Base-by-base conservation (phyloP, 2,888 invertebrate species). In the Apotomis turbidana region DNA sequence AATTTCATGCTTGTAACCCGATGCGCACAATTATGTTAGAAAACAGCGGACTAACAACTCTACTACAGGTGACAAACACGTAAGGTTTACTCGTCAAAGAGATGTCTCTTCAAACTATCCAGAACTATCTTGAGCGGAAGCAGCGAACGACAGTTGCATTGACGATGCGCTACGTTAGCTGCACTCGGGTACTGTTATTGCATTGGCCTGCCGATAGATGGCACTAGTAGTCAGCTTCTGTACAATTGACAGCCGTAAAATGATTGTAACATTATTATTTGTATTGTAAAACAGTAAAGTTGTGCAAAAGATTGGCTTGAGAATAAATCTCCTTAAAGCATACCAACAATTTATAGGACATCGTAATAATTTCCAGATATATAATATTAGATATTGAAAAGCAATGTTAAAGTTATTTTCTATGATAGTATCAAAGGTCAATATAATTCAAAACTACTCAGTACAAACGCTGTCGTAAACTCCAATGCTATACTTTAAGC, bases 191-290 rank as follows among this genome's bases (percentile, higher is more conserved):
- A 38, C 51, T 72, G 62, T 78, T 82, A 87, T 82, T 88, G 80
- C 80, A 75, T 76, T 63, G 74, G 70, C 63, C 51, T 58, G 55
- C 74, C 88, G 83, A 83, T 81, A 90, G 90, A 90, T 90, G 90
- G 89, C 90, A 81, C 71, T 70, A 80, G 77, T 77, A 75, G 83
- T 80, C 51, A 10, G 44, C 51, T n/a, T 9, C 41, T 63, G 9
- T 6, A 41, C 27, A 49, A 12, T 49, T 5, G 44, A 55, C 64
- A n/a, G 44, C 12, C 44, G 46, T 8, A 49, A 49, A 44, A 49
- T 49, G 9, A 10, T 49, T 49, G 8, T 10, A 27, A 27, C 27
- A 27, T 27, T 49, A 10, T 49, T 49, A 27, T 27, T 27, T 27
- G 27, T 27, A 27, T 27, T 27, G 27, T 27, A 27, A 27, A 27